These are phyloP conservation scores for Mustelus asterias DNA, from an alignment of 2,113 vertebrate genomes.

Conservation along the genomic window DNA sequence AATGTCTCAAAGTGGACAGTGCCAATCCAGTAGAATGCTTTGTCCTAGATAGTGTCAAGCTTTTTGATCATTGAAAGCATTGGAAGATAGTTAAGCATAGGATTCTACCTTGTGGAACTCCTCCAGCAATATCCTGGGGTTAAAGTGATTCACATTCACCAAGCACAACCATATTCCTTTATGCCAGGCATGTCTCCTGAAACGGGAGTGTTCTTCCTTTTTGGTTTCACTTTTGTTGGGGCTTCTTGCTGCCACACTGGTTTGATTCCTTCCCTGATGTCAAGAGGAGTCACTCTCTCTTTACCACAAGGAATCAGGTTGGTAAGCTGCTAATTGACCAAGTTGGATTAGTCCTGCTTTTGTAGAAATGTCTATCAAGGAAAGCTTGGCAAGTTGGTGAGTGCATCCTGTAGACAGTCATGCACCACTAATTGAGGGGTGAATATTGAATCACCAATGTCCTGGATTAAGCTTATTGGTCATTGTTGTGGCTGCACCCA, in stretches of 20 bases:
- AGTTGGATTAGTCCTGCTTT: background rate
- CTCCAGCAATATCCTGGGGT: background rate
- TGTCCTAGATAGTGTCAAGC: background rate
- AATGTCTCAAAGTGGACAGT: background rate
- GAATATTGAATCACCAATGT: background rate
- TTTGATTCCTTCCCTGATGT: background rate
- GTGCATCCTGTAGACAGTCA: background rate
- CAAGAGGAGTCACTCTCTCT: background rate
- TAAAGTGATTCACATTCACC: background rate
- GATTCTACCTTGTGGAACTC: background rate
- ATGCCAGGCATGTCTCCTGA: background rate
- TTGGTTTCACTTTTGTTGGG: background rate
- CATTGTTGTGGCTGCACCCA: background rate
- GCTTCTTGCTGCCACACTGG: background rate
- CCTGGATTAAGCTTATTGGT: background rate
- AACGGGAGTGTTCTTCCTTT: background rate
- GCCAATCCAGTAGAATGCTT: background rate
- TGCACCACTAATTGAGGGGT: background rate
- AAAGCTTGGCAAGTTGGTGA: background rate
- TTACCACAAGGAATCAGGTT: background rate
- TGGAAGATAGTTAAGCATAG: background rate
- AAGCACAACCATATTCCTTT: background rate
- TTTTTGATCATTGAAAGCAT: background rate
- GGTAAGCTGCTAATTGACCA: background rate
- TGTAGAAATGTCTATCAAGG: background rate